Percentiles rank a stretch among this genome's conserved stretches.
phyloP scores from a whole-genome alignment of 2,797 vertebrate genomes.

The Syngnathus acus region DNA sequence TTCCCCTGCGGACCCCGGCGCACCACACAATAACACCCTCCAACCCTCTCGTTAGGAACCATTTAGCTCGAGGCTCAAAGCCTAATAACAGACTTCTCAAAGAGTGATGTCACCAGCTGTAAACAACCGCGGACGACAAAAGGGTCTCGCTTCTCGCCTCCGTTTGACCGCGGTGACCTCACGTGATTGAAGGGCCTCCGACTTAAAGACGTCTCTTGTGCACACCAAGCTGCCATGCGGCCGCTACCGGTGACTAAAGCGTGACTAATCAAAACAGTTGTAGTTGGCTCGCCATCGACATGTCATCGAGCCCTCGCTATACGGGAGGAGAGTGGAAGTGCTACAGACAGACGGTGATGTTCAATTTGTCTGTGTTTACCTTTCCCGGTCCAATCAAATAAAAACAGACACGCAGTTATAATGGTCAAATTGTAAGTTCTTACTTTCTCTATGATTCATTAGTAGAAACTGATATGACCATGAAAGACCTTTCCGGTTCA shows the following conservation, averaged over 20 bases:
- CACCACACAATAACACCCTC: slow-evolving; percentile 48
- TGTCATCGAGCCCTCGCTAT: slow-evolving; percentile 40
- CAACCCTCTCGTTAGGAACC: slow-evolving; percentile 38
- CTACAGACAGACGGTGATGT: neutral
- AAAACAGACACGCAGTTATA: slow-evolving; percentile 2
- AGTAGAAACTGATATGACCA: slow-evolving; percentile 56
- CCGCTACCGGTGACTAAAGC: slow-evolving; percentile 43
- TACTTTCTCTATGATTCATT: slow-evolving; percentile 40
- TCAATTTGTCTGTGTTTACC: neutral
- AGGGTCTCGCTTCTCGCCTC: slow-evolving; percentile 29
- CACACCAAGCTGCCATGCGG: slow-evolving; percentile 38
- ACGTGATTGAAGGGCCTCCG: slow-evolving; percentile 52
- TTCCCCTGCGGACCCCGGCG: slow-evolving; percentile 28
- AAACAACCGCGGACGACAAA: slow-evolving; percentile 47
- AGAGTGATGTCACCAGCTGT: slow-evolving; percentile 52
- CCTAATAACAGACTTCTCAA: slow-evolving; percentile 56
- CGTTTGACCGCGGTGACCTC: slow-evolving; percentile 42
- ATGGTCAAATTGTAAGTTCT: slow-evolving; percentile 31
- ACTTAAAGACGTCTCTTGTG: slow-evolving; percentile 55
- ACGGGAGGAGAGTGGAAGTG: slow-evolving; percentile 3
- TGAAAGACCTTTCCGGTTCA: slow-evolving; percentile 51
- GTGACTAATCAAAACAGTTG: slow-evolving; percentile 60
- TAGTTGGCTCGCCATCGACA: slow-evolving; percentile 37
- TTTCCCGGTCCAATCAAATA: neutral
- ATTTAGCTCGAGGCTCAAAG: slow-evolving; percentile 23